Evolutionary conservation across 2,888 invertebrate species (phyloP), one percentile per base, ranked within the genome.

Genomic region (Ophion ellenae): DNA sequence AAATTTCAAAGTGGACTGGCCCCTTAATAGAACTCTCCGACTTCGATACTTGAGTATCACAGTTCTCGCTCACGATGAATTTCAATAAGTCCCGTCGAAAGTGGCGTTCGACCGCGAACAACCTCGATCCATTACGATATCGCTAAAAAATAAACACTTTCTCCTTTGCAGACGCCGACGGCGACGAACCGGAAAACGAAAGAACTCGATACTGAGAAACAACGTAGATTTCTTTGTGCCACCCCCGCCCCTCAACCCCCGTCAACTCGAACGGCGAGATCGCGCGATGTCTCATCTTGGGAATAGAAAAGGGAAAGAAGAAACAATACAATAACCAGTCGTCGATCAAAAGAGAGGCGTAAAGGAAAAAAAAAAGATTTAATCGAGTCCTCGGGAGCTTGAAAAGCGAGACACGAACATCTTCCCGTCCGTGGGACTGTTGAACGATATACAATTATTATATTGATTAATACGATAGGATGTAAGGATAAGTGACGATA

Each of bases 161-260:
- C 10, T 36, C 57, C 32, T 2, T 89, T 88, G 7, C 85, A 90
- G 90, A 91, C 78, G 92, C 84, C 5, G 91, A 91, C 11, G 92
- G 91, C 6, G 92, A 92, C 36, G 92, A 92, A 81, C 91, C 91
- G 14, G 92, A 91, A 90, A 91, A 67, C 91, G 59, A 89, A 86
- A 81, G 83, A 79, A 73, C 40, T 61, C 28, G 73, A 20, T 78
- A 71, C 74, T 74, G 73, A 73, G 24, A 69, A 81, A n/a, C 66
- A n/a, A 70, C 82, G 70, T 77, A 64, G 71, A 67, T 84, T 84
- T 79, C 76, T 40, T 80, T 82, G 77, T 76, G 81, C 71, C 20
- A 14, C 69, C 20, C 69, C 45, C 67, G 10, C 67, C 67, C 40
- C 67, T 53, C 53, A 53, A 36, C 47, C 47, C 32, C 67, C 28